Percentiles rank a stretch among this genome's conserved stretches.
phyloP scores from a whole-genome alignment of 2,113 vertebrate genomes.

The Chrysochloris asiatica region DNA sequence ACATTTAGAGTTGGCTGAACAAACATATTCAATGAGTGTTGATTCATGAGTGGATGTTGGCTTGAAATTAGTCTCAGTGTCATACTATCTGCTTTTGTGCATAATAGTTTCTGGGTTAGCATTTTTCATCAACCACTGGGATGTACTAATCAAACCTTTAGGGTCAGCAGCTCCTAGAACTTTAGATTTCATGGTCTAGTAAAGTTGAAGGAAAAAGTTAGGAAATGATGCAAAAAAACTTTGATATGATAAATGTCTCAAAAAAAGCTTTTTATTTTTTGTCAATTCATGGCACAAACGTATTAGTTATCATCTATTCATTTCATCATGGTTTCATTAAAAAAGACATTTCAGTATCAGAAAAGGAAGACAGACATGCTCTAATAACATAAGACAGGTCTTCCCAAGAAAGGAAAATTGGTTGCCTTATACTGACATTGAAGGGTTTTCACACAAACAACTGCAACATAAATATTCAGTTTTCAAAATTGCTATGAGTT shows the following conservation, averaged over 20 bases:
- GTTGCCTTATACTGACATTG: slow-evolving; percentile 39
- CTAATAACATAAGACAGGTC: neutral
- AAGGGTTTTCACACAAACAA: slow-evolving; percentile 50
- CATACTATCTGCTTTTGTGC: neutral
- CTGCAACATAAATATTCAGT: slow-evolving; percentile 48
- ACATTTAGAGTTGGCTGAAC: slow-evolving; percentile 30
- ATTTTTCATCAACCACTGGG: neutral
- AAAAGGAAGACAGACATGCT: neutral
- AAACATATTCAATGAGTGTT: slow-evolving; percentile 30
- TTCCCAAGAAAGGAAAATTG: slow-evolving; percentile 23
- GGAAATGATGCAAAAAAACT: neutral
- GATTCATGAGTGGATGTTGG: slow-evolving; percentile 25
- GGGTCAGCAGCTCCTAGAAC: neutral
- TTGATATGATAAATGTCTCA: no score
- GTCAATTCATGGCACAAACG: neutral
- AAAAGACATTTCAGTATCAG: slow-evolving; percentile 10
- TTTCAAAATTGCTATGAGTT: slow-evolving; percentile 41
- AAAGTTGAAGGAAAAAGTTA: neutral
- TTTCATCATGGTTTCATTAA: slow-evolving; percentile 19
- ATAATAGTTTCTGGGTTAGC: neutral
- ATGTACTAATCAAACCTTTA: slow-evolving; percentile 1
- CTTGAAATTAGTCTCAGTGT: neutral
- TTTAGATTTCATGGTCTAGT: neutral
- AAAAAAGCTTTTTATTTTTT: slow-evolving; percentile 54
- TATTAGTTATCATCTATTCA: slow-evolving; percentile 10